phyloP scores from a whole-genome alignment of 2,113 vertebrate species.

The Alectura lathami region DNA sequence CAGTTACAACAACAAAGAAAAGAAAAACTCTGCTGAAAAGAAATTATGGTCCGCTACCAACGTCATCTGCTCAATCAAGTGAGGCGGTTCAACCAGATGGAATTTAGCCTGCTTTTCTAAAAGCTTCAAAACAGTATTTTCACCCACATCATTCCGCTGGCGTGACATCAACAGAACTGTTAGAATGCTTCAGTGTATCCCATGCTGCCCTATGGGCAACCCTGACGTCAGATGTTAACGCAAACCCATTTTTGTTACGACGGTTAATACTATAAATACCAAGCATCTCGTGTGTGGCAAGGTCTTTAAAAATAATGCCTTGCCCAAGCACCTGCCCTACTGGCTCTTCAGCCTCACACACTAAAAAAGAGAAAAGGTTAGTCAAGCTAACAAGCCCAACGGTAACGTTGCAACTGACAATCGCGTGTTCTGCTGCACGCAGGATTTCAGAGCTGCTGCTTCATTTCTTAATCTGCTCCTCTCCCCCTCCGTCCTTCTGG shows the following conservation, averaged over 20 bases:
- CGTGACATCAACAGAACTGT: conserved; percentile 39
- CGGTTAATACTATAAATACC: conserved; percentile 34
- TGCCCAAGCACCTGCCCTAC: conserved; percentile 30
- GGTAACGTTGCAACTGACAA: not conserved
- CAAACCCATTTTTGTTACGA: not conserved
- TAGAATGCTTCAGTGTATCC: conserved; percentile 22
- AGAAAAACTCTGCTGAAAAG: conserved; percentile 39
- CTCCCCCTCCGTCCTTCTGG: not conserved
- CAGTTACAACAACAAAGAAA: conserved; percentile 32
- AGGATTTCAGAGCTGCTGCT: conserved; percentile 32
- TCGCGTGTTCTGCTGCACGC: not conserved
- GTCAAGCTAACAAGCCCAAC: not conserved
- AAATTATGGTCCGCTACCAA: not conserved
- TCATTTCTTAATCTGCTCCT: not conserved
- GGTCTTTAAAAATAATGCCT: conserved; percentile 18
- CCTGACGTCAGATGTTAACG: conserved; percentile 21
- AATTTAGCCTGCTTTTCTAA: conserved; percentile 65
- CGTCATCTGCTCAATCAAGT: not conserved
- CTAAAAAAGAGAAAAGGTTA: not conserved
- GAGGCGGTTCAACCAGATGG: conserved; percentile 25
- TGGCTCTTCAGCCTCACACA: not conserved
- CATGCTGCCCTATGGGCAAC: not conserved
- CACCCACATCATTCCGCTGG: conserved; percentile 46
- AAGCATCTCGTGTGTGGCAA: conserved; percentile 40
- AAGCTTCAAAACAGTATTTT: conserved; percentile 13